Evolutionary conservation across 2,113 vertebrate genomes (phyloP), one percentile per base, ranked within the genome.

Genomic region (Hemiprocne comata): DNA sequence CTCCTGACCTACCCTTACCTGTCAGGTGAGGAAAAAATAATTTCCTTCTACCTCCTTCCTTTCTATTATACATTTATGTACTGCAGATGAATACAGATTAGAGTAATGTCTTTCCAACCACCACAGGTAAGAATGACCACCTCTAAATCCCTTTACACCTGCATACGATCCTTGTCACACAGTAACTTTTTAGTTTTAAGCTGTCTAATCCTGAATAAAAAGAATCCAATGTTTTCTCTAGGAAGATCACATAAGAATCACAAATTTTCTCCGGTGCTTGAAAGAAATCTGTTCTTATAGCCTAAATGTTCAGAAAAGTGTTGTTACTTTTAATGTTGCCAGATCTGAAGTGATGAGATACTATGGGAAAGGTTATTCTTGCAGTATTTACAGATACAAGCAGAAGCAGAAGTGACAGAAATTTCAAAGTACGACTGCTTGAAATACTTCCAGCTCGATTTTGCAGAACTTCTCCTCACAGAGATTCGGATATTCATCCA

Each of bases 331-430:
- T 91, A 78, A 72, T 95, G 95, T 82, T 97, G 95, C 94, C 94
- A 97, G 95, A 92, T 94, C 95, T 89, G 93, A 87, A 96, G 96
- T 81, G 86, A 92, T 85, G 86, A 97, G 88, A 95, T 94, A 95
- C 92, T 87, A 96, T n/a, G 69, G 88, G 95, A 96, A 97, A 97
- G 93, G 92, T 96, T 96, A 93, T 93, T 92, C 95, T 94, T 96
- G 95, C 93, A 87, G 92, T 95, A 95, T 95, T 96, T 96, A 96
- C 93, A 96, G 96, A 94, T 88, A 95, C 83, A 96, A 89, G 93
- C 95, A 97, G 94, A 95, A 97, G 96, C 90, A 96, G 94, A 97
- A 96, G 95, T 96, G 94, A 96, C 95, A 96, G 95, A 94, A 96
- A 90, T 96, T 90, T 96, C 92, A 94, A 85, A 96, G 94, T 91